These are phyloP conservation scores for Corythoichthys intestinalis DNA, from an alignment of 2,113 vertebrate genomes.

Conservation along the genomic window DNA sequence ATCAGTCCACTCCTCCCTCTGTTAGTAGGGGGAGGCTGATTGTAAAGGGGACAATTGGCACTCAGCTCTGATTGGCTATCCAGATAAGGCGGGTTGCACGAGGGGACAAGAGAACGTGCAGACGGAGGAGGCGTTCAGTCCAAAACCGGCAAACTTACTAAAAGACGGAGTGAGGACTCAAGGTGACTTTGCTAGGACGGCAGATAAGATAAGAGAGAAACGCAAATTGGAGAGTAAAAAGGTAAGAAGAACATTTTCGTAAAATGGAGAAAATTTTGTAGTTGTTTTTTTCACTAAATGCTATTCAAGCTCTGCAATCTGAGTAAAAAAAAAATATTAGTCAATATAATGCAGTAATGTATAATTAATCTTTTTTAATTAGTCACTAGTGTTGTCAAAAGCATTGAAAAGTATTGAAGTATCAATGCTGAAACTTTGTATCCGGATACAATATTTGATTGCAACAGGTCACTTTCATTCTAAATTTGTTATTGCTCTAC, in stretches of 20 bases:
- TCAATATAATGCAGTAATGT: no score
- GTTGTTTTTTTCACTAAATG: no score
- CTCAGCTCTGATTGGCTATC: constrained; percentile 60
- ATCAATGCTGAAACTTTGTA: no score
- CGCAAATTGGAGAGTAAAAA: not conserved
- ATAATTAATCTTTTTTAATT: no score
- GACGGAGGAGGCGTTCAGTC: constrained; percentile 14
- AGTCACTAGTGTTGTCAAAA: no score
- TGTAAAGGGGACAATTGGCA: constrained; percentile 55
- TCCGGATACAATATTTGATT: no score
- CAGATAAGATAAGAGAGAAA: constrained; percentile 1
- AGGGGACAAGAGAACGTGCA: constrained; percentile 15
- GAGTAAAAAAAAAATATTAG: no score
- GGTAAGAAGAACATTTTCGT: constrained; percentile 7
- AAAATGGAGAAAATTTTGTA: no score
- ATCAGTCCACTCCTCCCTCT: constrained; percentile 14
- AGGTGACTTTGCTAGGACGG: constrained; percentile 58
- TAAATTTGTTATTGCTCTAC: no score
- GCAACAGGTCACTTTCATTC: no score
- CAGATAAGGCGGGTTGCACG: constrained; percentile 34
- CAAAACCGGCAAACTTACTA: constrained; percentile 45
- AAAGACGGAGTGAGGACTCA: constrained; percentile 41
- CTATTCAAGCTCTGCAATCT: no score
- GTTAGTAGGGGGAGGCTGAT: constrained; percentile 46
- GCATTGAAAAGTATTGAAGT: no score